These are phyloP conservation scores for Oceanodroma tethys DNA, from an alignment of 2,113 vertebrate species.

Conservation along the genomic window DNA sequence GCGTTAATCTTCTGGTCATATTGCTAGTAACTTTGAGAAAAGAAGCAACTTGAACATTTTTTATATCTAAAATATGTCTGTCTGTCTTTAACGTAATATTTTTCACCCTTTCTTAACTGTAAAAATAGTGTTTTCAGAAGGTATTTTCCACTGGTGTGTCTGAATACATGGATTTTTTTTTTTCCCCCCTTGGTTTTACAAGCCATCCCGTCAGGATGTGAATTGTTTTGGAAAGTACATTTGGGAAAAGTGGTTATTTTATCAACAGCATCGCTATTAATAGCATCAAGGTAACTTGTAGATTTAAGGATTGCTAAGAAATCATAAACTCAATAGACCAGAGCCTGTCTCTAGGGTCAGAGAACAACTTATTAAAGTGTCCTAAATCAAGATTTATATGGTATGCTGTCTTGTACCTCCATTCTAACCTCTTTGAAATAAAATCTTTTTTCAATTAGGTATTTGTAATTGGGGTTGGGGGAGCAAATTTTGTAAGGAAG, in stretches of 20 bases:
- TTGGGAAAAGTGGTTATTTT: background rate
- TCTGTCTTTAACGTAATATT: background rate
- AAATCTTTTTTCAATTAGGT: background rate
- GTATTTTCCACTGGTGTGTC: background rate
- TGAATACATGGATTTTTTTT: background rate
- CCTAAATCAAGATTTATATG: background rate
- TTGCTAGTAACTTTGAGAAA: no score
- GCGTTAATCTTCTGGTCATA: accelerated
- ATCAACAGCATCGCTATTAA: background rate
- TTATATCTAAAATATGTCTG: background rate
- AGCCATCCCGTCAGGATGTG: background rate
- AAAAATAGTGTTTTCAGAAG: background rate
- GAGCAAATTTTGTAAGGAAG: background rate
- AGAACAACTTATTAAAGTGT: background rate
- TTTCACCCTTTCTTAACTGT: background rate
- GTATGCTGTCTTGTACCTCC: background rate
- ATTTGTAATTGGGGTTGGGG: background rate
- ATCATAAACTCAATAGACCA: background rate
- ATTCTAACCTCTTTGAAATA: background rate
- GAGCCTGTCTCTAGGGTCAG: background rate
- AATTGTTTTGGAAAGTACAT: background rate
- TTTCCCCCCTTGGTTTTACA: background rate
- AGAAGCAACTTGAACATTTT: background rate
- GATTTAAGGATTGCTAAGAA: background rate
- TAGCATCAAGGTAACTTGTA: background rate